phyloP scores from a whole-genome alignment of 2,797 vertebrate genomes.

The Enteromius paludinosus region DNA sequence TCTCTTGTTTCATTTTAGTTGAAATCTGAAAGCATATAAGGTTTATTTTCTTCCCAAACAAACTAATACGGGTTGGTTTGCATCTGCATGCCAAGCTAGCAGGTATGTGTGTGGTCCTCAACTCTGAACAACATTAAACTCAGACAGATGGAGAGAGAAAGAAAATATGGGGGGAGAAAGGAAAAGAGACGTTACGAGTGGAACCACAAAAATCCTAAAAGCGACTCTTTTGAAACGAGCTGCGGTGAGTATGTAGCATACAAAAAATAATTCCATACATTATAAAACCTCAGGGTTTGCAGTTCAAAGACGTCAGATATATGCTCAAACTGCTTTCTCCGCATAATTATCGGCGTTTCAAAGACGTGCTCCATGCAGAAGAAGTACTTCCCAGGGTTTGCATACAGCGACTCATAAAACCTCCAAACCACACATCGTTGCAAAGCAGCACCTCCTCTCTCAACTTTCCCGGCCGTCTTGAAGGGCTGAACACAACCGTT shows the following conservation, averaged over 20 bases:
- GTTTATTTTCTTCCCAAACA: conserved; percentile 62
- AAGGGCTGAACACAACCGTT: conserved; percentile 9
- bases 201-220: conserved; percentile 28
- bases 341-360: conserved; percentile 25
- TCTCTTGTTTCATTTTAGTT: conserved; percentile 40
- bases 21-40: conserved; percentile 14
- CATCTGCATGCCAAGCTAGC: conserved; percentile 45
- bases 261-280: conserved; percentile 31
- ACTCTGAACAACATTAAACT: conserved; percentile 49
- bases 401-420: conserved; percentile 35
- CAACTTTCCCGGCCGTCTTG: conserved; percentile 29
- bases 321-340: conserved; percentile 24
- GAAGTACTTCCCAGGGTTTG: conserved; percentile 20
- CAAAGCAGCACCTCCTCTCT: conserved; percentile 44
- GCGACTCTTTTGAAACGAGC: conserved; percentile 28
- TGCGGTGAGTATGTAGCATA: conserved; percentile 13
- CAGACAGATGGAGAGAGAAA: conserved; percentile 42
- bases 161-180: conserved; percentile 38
- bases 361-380: conserved; percentile 7
- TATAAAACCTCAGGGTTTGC: conserved; percentile 36
- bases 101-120: conserved; percentile 61
- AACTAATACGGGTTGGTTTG: conserved; percentile 56
- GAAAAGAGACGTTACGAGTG: conserved; percentile 39
- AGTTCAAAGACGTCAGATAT: conserved; percentile 24
- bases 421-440: conserved; percentile 23